Evolutionary conservation across 2,113 vertebrate species (phyloP).

Genomic region (Rutilus rutilus): DNA sequence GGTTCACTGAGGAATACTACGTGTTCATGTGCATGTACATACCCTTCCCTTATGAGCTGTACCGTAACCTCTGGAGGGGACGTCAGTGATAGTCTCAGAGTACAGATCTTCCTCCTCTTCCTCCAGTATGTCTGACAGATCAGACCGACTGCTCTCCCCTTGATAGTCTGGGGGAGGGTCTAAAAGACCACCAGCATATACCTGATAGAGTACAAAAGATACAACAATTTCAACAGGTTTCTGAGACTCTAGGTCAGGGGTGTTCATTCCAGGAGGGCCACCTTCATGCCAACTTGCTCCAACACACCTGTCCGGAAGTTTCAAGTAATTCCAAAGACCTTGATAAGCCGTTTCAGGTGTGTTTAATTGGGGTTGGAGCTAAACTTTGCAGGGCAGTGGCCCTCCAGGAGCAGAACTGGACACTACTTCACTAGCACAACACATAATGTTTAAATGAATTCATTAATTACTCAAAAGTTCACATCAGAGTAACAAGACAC

Average conservation of each 20-base stretch:
- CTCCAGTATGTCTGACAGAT: slow-evolving; percentile 96
- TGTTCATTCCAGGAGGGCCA: not conserved
- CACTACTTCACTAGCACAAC: not conserved
- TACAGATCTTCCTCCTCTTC: slow-evolving; percentile 93
- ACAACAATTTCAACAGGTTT: slow-evolving; percentile 1
- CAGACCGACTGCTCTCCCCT: slow-evolving; percentile 87
- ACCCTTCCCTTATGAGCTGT: slow-evolving; percentile 80
- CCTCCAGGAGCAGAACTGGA: not conserved
- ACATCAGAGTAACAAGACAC: no score
- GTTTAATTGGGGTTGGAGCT: not conserved
- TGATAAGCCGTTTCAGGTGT: not conserved
- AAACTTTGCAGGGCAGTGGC: not conserved
- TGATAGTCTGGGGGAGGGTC: slow-evolving; percentile 78
- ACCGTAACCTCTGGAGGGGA: slow-evolving; percentile 64
- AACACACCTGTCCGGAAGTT: not conserved
- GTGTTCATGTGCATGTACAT: slow-evolving; percentile 55
- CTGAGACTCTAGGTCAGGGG: not conserved
- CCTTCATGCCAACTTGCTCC: not conserved
- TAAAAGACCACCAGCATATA: slow-evolving; percentile 68
- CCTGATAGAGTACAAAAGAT: slow-evolving; percentile 59
- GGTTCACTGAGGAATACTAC: not conserved
- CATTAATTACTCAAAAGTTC: not conserved
- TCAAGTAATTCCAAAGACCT: not conserved
- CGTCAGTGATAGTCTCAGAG: slow-evolving; percentile 72
- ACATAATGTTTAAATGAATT: not conserved